Base-by-base conservation (phyloP, 1,140 invertebrate genomes). In the Penaeus chinensis region DNA sequence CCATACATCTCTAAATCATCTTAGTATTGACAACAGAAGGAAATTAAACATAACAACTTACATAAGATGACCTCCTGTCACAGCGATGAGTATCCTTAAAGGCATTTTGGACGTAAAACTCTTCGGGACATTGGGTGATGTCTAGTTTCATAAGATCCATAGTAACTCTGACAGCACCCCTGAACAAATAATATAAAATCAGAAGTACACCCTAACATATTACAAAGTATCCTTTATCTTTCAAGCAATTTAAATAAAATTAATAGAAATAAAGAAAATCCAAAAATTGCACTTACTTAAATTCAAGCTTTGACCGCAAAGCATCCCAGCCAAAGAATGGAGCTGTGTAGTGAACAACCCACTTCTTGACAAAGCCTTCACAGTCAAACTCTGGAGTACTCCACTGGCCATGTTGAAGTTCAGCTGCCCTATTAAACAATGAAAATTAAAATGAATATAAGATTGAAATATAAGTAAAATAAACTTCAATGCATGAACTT, bases 241-340 rank as follows among this genome's bases (percentile, higher is more conserved):
- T 11, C 54, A 54, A 54, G 11, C 11, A 54, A 11, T 13, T 1
- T 54, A 11, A 71, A 22, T 13, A 13, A 19, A 24, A 71, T 71
- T 8, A 71, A 71, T 24, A 22, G 10, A 71, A 24, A 71, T 32
- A 71, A 8, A 71, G 10, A 20, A 71, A 32, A 18, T 19, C 5
- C 20, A 2, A 71, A 24, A 79, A 79, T 42, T 8, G 16, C 22
- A 95, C 96, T 96, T 93, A 98, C 97, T 98, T 98, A 93, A 98
- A 98, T 94, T 98, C 97, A 89, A 98, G 93, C 93, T 96, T 96
- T 42, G 95, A 95, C 94, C 96, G 97, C 77, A 99, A 94, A 92
- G 95, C 96, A 92, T 99, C 98, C 95, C 96, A 97, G 82, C 98
- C 98, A 92, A 99, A 99, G 94, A 99, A 99, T 82, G 98, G 98